Evolutionary conservation across 2,797 vertebrate genomes (phyloP), one percentile per base, ranked within the genome.

Genomic region (Agapornis canus): DNA sequence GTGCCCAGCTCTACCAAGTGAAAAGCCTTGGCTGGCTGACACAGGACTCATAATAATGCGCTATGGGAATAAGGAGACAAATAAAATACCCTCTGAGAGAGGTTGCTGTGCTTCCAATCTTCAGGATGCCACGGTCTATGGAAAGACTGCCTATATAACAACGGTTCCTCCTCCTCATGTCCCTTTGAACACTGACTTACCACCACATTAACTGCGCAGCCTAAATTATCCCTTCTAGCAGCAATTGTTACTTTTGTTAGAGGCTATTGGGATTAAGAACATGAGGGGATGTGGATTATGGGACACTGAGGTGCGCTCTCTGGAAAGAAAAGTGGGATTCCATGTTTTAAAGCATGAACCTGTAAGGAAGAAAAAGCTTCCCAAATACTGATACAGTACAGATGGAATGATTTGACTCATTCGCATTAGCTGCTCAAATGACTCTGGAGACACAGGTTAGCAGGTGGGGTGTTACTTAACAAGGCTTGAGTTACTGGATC

Each of bases 381-480:
- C 91, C 90, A 91, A 97, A 92, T 82, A 91, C 88, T 91, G 94
- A 92, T 96, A 95, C 32, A 77, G 64, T 95, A 95, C 88, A 96
- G 96, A 95, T 94, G 95, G 80, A 90, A 92, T 92, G 25, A 95
- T 69, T 93, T 93, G 80, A 96, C 93, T 96, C 90, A 81, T 64
- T 95, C 77, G 60, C 37, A 91, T 95, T 71, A 89, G 76, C 95
- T 96, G 80, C 88, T 87, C 95, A 96, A 97, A 92, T 82, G 72
- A 82, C 80, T 86, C 91, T 27, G 52, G 87, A 88, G 82, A 94
- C 79, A 64, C 0, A 94, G 80, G 77, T 92, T 88, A 96, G 87
- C 92, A 94, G 91, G 95, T 92, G 94, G 91, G 73, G 84, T 90
- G 89, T 63, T 91, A 77, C 90, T 94, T 84, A 94, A 94, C 77